Conservation (phyloP, 64 coral and sea anemone species). For the Montipora sp. region DNA sequence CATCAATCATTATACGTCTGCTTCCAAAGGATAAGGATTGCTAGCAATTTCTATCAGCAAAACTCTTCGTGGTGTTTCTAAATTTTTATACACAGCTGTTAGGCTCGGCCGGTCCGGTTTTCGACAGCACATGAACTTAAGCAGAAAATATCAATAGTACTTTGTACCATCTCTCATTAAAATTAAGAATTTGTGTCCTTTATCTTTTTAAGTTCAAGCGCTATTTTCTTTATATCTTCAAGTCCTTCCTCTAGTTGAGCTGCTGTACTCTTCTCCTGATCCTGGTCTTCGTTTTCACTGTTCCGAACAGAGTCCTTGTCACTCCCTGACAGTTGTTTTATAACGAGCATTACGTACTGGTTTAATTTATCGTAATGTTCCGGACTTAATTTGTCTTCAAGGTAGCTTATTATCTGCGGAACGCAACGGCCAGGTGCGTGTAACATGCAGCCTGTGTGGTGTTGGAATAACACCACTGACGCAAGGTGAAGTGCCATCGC, state of each 20-base stretch:
- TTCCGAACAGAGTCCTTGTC: constrained; percentile 36
- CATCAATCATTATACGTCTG: too few relatives aligned
- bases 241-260: constrained; percentile 54
- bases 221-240: constrained; percentile 79
- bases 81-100: too few relatives aligned
- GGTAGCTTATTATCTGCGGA: constrained; percentile 87
- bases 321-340: constrained; percentile 80
- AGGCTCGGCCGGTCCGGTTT: too few relatives aligned
- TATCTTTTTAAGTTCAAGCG: constrained; percentile 75
- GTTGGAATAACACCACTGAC: constrained; percentile 89
- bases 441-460: constrained; percentile 82
- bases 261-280: constrained; percentile 44
- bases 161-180: background rate
- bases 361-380: constrained; percentile 82
- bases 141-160: too few relatives aligned
- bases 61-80: too few relatives aligned
- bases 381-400: constrained; percentile 58
- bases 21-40: too few relatives aligned
- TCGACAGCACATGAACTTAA: too few relatives aligned
- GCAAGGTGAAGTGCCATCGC: constrained; percentile 94
- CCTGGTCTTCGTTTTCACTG: constrained; percentile 61
- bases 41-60: too few relatives aligned
- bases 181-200: constrained; percentile 53
- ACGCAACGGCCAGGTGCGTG: constrained; percentile 95
- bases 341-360: constrained; percentile 88